phyloP scores from a whole-genome alignment of 2,113 vertebrate species.

The Nesospiza acunhae region DNA sequence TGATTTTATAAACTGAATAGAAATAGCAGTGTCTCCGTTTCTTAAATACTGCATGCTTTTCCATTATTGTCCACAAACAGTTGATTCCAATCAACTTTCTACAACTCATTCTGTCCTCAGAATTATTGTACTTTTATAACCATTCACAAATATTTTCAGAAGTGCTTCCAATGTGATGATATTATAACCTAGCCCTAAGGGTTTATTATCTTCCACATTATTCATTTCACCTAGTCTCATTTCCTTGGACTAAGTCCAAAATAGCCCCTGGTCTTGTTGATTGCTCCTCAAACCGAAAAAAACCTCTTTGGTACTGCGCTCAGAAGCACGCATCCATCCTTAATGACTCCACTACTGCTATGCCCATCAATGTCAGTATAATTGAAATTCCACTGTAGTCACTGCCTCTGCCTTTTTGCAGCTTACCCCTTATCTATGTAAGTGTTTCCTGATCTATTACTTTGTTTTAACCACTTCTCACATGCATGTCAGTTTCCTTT shows the following conservation, averaged over 20 bases:
- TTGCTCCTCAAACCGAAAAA: conserved; percentile 72
- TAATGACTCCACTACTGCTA: conserved; percentile 68
- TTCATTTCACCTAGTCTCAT: conserved; percentile 81
- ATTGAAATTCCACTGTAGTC: conserved; percentile 66
- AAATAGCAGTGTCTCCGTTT: conserved; percentile 57
- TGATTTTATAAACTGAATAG: conserved; percentile 66
- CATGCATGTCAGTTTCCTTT: neutral
- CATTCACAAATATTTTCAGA: conserved; percentile 79
- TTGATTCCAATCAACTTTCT: conserved; percentile 78
- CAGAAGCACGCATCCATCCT: conserved; percentile 57
- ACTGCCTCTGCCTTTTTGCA: conserved; percentile 65
- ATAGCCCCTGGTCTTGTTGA: conserved; percentile 78
- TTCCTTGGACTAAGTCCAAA: conserved; percentile 79
- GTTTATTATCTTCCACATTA: conserved; percentile 78
- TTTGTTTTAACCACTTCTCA: conserved; percentile 36
- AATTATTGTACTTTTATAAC: conserved; percentile 76
- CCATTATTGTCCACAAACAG: conserved; percentile 73
- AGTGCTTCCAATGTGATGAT: conserved; percentile 76
- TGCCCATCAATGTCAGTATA: conserved; percentile 71
- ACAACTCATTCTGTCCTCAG: conserved; percentile 71
- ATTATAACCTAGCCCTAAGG: conserved; percentile 79
- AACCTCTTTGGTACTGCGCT: conserved; percentile 56
- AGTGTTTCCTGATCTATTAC: conserved; percentile 14
- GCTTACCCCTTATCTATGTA: conserved; percentile 30
- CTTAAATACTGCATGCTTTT: conserved; percentile 66